Base-by-base conservation (phyloP, 1,140 invertebrate species). In the Pissodes strobi region DNA sequence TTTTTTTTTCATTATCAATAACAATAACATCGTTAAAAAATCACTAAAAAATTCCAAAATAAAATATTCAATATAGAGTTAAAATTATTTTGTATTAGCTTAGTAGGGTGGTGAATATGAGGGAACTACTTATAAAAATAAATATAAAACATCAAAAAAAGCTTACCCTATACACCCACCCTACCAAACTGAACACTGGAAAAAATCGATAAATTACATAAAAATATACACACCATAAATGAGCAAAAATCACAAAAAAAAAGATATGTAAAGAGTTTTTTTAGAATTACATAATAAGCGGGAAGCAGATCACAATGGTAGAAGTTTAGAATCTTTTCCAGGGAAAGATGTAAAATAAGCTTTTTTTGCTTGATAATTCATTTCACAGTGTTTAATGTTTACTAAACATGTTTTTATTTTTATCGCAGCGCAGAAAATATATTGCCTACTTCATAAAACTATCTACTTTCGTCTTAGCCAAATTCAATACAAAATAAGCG, bases 121-220 rank as follows among this genome's bases (percentile, higher is more conserved):
- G 27, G 17, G 52, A 56, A 43, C n/a, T 56, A 38, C 27, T 46
- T 55, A 61, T 41, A 13, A 18, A 58, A 65, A 59, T 18, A 34
- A 56, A 63, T 25, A 22, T 39, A 46, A 59, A 59, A 27, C 27
- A 49, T 18, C 13, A 58, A 64, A 58, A 25, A 43, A 61, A 58
- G 59, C 67, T 61, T 66, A 64, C 67, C 68, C 59, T 51, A 62
- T 60, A 67, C 74, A 76, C 75, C 75, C 75, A 76, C 74, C 75
- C 75, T 76, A 76, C 74, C 72, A 76, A 76, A 76, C 69, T 27
- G 65, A 48, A 68, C 70, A 63, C 41, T 53, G 60, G 17, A 63
- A 63, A 27, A 27, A 56, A 30, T 46, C 2, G 17, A 46, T 25
- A 21, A 59, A 8, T 21, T 2, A 51, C 10, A 49, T 12, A 60